Base-by-base conservation (phyloP, 2,113 vertebrate genomes). In the Saccopteryx leptura region DNA sequence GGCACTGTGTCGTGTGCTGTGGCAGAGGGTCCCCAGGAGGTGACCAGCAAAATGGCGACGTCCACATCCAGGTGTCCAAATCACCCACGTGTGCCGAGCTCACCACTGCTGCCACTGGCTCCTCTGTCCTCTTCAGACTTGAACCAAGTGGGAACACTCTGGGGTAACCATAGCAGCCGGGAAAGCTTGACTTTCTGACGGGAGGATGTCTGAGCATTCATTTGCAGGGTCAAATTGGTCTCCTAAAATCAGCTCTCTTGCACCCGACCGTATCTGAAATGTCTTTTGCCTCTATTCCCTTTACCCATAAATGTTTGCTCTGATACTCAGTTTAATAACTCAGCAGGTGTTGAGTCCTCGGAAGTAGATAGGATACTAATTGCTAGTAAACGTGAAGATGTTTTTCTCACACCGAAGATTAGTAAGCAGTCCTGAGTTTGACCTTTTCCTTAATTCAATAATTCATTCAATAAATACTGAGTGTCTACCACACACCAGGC, bases 341-440 rank as follows among this genome's bases (percentile, higher is more conserved):
- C 63, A 79, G 66, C 79, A 18, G 50, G 50, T n/a, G 0, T 84
- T 24, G 33, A 58, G 50, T n/a, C 48, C 1, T 39, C 75, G 39
- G n/a, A 91, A 72, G 58, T 88, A 65, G 61, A 58, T 15, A 4
- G 26, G 8, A 18, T 83, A 68, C 63, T 83, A 63, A 69, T 54
- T 68, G 31, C 54, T 78, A 66, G 39, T 56, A 52, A 86, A 60
- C 50, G 71, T 15, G 26, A 88, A 76, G 74, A 81, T 24, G 23
- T 96, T 91, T 91, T 93, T 79, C 60, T 88, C 13, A 58, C 28
- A 12, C 8, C 26, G n/a, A 78, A 69, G 63, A 48, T 82, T 81
- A 65, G 23, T 54, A 21, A 82, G 21, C 23, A 61, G 26, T 58
- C 63, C 63, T 50, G 31, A 74, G 2, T 78, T 82, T 61, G 50